phyloP scores from a whole-genome alignment of 2,113 vertebrate genomes.

The Leuciscus idus region DNA sequence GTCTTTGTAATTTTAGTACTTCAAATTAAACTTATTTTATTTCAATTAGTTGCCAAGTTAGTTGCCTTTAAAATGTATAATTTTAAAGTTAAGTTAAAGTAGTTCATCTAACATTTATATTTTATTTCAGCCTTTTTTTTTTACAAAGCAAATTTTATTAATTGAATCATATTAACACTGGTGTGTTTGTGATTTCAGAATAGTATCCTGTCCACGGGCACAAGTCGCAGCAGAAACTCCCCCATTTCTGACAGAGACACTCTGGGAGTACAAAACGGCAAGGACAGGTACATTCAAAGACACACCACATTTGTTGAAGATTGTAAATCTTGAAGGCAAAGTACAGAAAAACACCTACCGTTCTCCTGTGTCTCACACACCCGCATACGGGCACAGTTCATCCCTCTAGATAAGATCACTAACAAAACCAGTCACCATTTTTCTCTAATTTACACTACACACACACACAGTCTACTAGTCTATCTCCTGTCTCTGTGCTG shows the following conservation, averaged over 20 bases:
- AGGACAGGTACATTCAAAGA: conserved; percentile 27
- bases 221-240: conserved; percentile 87
- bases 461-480: background rate
- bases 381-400: background rate
- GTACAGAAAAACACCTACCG: background rate
- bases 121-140: background rate
- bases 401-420: background rate
- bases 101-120: background rate
- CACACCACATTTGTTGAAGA: background rate
- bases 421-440: background rate
- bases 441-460: background rate
- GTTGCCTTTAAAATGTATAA: no score
- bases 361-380: background rate
- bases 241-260: conserved; percentile 84
- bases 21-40: background rate
- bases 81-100: background rate
- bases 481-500: background rate
- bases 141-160: background rate
- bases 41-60: background rate
- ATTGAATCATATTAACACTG: background rate
- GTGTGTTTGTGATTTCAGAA: conserved; percentile 77
- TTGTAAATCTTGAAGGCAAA: background rate
- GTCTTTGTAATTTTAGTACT: background rate
- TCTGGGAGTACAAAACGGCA: conserved; percentile 66
- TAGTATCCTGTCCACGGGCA: conserved; percentile 89